Conservation (phyloP, 2,113 vertebrate species). For the Heterotilapia buettikoferi region DNA sequence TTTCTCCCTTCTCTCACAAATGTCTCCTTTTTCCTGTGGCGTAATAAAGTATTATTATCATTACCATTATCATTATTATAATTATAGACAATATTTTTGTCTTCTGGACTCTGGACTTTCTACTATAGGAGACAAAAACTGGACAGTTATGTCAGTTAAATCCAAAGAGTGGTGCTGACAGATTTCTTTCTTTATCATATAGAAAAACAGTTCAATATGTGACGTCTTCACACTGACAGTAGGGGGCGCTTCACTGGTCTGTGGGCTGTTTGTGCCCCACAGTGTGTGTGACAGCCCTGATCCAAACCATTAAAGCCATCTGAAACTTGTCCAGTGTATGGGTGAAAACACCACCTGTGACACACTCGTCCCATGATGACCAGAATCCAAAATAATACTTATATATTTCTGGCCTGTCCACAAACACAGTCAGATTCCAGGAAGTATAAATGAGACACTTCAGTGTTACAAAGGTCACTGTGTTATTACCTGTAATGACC, state of each 20-base stretch:
- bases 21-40: neutral
- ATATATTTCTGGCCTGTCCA: neutral
- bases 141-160: neutral
- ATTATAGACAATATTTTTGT: rapidly evolving
- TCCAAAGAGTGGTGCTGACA: neutral
- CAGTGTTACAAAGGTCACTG: neutral
- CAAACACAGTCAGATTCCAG: neutral
- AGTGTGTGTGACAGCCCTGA: neutral
- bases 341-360: neutral
- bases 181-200: neutral
- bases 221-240: neutral
- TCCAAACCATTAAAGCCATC: neutral
- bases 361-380: neutral
- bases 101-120: neutral
- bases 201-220: neutral
- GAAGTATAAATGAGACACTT: neutral
- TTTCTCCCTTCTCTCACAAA: neutral
- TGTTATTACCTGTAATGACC: constrained; percentile 81
- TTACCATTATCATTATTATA: rapidly evolving
- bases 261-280: neutral
- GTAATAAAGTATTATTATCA: rapidly evolving
- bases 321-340: rapidly evolving
- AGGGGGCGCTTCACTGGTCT: neutral
- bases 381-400: neutral
- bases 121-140: neutral